Base-by-base conservation (phyloP, 2,888 invertebrate species). In the Erannis defoliaria region DNA sequence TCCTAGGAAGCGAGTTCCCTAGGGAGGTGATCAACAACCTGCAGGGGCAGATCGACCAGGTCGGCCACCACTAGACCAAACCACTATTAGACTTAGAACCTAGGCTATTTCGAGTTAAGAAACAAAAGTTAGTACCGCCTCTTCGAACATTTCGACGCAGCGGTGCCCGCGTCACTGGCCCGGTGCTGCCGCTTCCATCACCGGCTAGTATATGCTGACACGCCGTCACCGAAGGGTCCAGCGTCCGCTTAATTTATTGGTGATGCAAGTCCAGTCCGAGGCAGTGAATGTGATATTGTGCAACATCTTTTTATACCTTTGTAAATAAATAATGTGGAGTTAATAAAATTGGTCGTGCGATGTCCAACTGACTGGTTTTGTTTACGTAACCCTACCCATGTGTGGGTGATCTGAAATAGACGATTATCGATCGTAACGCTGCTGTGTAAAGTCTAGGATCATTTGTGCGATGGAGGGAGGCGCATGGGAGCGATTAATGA, bases 1-100 rank as follows among this genome's bases (percentile, higher is more conserved):
- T 97, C 76, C 94, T 97, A 59, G 97, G 97, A 8, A 97, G 96
- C 82, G 96, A 97, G 85, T 96, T 97, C 65, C 97, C 97, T 8
- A 95, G 96, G 45, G 97, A 97, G 90, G 97, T 97, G 37, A 96
- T 97, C 84, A 97, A 96, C 94, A 97, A 97, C 89, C 94, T 97
- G 65, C 97, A 97, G 84, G 91, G 95, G 55, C 97, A 97, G 89
- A 96, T 97, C 76, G 97, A 97, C 86, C 95, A 96, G 88, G 96
- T 97, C 76, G 97, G 97, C 73, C 94, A 93, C 73, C 94, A 95
- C 79, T 88, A 84, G 71, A 31, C 16, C 18, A 6, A 12, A 29
- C 18, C 21, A 50, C 33, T 55, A 55, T 43, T 61, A 49, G 9
- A 55, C 40, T 31, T 55, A 48, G 33, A 8, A 23, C 18, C 49